These are phyloP conservation scores for Calosoma granatense DNA, from an alignment of 1,140 invertebrate genomes.

Conservation along the genomic window DNA sequence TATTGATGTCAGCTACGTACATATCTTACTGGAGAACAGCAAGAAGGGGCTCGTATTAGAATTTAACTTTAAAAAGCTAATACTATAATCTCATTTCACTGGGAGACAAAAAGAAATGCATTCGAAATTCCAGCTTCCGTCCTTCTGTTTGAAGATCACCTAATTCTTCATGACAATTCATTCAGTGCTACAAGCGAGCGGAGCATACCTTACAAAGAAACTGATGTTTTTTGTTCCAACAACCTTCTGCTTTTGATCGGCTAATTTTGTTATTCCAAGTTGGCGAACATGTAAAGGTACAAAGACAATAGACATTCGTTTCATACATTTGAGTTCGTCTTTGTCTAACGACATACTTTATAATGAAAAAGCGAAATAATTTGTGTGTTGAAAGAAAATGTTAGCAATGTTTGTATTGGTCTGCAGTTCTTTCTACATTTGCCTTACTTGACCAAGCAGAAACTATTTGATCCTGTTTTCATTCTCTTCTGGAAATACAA, in stretches of 20 bases:
- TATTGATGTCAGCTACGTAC: neutral
- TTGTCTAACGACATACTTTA: no score
- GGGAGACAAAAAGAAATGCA: neutral
- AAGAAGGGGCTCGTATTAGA: neutral
- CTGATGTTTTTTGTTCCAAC: no score
- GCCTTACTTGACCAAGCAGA: no score
- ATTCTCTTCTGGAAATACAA: no score
- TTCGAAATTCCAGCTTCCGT: neutral
- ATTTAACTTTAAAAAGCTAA: no score
- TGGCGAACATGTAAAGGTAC: conserved; percentile 13
- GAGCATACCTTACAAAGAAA: no score
- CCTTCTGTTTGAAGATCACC: conserved; percentile 2
- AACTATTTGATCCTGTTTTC: no score
- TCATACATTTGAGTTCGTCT: neutral
- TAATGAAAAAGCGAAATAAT: no score
- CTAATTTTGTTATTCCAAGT: conserved; percentile 17
- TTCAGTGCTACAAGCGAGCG: neutral
- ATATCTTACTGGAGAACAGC: neutral
- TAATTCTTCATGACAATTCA: conserved; percentile 4
- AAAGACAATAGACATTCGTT: conserved; percentile 4
- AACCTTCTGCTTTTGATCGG: conserved; percentile 12
- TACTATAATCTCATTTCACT: neutral
- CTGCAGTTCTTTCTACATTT: no score
- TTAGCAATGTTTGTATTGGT: no score
- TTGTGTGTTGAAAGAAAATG: no score